Percentiles rank a stretch among this genome's conserved stretches.
These are phyloP conservation scores for Alloscopus bannaensis DNA, from an alignment of 2,888 invertebrate genomes.

Conservation along the genomic window DNA sequence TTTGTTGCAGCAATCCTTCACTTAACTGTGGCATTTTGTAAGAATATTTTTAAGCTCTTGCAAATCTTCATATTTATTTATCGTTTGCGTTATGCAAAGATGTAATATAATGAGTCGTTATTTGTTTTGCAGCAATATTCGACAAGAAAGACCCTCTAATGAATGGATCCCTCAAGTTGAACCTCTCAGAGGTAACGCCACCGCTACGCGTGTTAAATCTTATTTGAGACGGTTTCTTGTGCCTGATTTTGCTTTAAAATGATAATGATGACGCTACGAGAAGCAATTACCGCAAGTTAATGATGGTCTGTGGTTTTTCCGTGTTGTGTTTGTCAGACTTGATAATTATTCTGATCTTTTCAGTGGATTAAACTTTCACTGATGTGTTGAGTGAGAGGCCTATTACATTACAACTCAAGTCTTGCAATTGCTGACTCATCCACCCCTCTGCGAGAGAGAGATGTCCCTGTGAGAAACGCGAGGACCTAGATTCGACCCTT, in stretches of 20 bases:
- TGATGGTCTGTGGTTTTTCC: slow-evolving; percentile 41
- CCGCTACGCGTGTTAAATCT: neutral
- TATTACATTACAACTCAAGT: slow-evolving; percentile 7
- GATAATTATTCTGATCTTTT: slow-evolving; percentile 37
- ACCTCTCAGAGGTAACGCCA: slow-evolving; percentile 76
- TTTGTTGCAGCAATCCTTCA: slow-evolving; percentile 93
- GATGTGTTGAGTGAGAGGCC: slow-evolving; percentile 74
- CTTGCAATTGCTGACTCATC: slow-evolving; percentile 17
- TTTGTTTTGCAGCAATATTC: slow-evolving; percentile 80
- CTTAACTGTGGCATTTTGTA: slow-evolving; percentile 91
- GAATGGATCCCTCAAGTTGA: slow-evolving; percentile 88
- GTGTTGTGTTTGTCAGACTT: too few relatives aligned
- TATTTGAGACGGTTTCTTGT: neutral
- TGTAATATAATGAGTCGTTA: slow-evolving; percentile 32
- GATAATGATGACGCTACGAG: slow-evolving; percentile 12
- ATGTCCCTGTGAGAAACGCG: neutral
- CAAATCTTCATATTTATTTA: slow-evolving; percentile 43
- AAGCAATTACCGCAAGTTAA: slow-evolving; percentile 26
- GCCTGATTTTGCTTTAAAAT: slow-evolving; percentile 3
- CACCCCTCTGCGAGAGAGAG: neutral
- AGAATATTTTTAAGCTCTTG: too few relatives aligned
- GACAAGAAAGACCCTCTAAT: slow-evolving; percentile 87
- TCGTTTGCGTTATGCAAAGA: too few relatives aligned
- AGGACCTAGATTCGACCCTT: neutral
- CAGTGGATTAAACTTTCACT: slow-evolving; percentile 74